Evolutionary conservation across 2,888 invertebrate genomes (phyloP), one percentile per base, ranked within the genome.

Genomic region (Conistra vaccinii): DNA sequence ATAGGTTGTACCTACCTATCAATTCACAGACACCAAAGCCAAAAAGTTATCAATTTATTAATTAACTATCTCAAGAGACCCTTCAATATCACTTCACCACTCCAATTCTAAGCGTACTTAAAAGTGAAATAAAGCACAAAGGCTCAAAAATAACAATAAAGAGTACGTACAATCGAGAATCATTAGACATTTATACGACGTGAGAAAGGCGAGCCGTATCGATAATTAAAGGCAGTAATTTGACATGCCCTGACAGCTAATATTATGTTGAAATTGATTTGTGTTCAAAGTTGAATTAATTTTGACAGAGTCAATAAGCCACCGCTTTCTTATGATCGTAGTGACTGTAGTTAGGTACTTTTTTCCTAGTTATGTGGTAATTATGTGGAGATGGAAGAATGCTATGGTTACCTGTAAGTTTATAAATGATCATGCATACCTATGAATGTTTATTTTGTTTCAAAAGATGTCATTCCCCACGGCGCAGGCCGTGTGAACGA

Each of bases 231-330:
- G 90, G 82, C 90, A 91, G 89, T 95, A 96, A 96, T 95, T 95
- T 96, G 96, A 96, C 95, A 92, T 92, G 92, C 92, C 81, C 91
- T 93, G 96, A 96, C 96, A 96, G 96, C 94, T 95, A 94, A 95
- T 95, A 93, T 94, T 92, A 92, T 92, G 89, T 94, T 92, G 92
- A 94, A 96, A 96, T 96, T 96, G 96, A 96, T 96, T 96, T 96
- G 95, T 95, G 95, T 95, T 96, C 94, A 93, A 94, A 94, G 93
- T 95, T 94, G 94, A 95, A 95, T 95, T 94, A 93, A 95, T 95
- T 96, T 94, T 96, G 96, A 95, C 96, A 95, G 94, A 95, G 92
- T 95, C 95, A 96, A 96, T 96, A 95, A 96, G 95, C 95, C 95
- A 95, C 95, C 92, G 93, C 93, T 92, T 91, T 92, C 91, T 90